Conservation (phyloP, 1,140 invertebrate species). For the Dreissena polymorpha region DNA sequence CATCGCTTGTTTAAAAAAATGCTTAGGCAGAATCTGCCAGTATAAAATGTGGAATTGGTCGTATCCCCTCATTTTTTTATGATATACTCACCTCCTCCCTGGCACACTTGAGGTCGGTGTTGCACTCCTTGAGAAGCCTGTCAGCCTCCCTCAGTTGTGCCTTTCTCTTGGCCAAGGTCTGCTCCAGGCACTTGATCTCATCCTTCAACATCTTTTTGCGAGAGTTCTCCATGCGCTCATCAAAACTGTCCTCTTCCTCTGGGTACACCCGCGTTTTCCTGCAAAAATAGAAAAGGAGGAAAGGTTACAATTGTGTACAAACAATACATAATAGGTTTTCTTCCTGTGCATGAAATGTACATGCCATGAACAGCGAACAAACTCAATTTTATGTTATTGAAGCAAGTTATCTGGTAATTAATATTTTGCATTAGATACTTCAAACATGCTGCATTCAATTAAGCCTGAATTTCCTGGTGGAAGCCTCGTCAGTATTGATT, state of each 20-base stretch:
- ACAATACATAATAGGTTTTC: neutral
- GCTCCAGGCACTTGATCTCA: slow-evolving; percentile 75
- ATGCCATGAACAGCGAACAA: neutral
- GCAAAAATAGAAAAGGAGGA: neutral
- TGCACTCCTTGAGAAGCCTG: slow-evolving; percentile 70
- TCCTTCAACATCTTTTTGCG: slow-evolving; percentile 69
- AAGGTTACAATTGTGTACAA: neutral
- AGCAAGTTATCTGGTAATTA: neutral
- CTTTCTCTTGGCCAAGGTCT: slow-evolving; percentile 72
- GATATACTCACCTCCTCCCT: slow-evolving; percentile 69
- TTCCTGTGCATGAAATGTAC: neutral
- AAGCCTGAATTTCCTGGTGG: no score
- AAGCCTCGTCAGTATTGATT: no score
- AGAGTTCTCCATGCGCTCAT: slow-evolving; percentile 62
- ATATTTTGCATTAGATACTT: neutral
- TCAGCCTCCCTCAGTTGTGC: slow-evolving; percentile 74
- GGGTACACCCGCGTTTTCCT: slow-evolving; percentile 35
- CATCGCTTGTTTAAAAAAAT: no score
- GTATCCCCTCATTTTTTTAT: neutral
- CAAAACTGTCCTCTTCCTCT: slow-evolving; percentile 66
- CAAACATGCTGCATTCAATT: no score
- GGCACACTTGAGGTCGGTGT: slow-evolving; percentile 69
- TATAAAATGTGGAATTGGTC: neutral
- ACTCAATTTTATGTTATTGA: neutral
- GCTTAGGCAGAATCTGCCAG: no score